Evolutionary conservation across 2,797 vertebrate genomes (phyloP).

Genomic region (Anguilla obscura): DNA sequence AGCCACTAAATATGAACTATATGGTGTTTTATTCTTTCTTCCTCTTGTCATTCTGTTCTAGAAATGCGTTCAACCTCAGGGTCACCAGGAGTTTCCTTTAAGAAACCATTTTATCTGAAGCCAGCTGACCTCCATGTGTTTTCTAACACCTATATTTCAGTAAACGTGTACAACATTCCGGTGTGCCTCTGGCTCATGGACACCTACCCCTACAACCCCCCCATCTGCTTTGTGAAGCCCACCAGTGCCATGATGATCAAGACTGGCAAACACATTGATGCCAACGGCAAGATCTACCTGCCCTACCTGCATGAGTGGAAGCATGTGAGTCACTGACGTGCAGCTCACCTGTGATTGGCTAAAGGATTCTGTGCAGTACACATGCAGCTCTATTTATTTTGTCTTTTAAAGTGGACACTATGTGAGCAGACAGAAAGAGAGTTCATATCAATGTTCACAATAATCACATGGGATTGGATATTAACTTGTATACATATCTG

Average conservation of each 20-base stretch:
- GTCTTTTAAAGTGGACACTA: too few species aligned
- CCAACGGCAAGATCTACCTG: conserved; percentile 97
- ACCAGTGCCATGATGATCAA: conserved; percentile 99
- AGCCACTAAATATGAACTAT: too few species aligned
- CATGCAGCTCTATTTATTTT: background rate
- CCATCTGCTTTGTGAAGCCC: conserved; percentile 98
- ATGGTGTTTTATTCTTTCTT: too few species aligned
- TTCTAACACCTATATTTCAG: conserved; percentile 57
- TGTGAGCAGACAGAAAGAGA: too few species aligned
- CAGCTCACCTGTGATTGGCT: background rate
- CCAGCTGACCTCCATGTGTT: background rate
- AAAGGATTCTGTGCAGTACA: background rate
- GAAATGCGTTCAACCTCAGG: background rate
- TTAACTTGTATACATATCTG: too few species aligned
- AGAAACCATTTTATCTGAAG: background rate
- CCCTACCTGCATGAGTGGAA: conserved; percentile 99
- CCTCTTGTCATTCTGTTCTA: background rate
- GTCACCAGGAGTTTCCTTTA: background rate
- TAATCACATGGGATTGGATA: too few species aligned
- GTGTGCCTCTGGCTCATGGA: conserved; percentile 97
- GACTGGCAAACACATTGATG: conserved; percentile 96
- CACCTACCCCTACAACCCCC: conserved; percentile 96
- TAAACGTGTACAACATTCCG: conserved; percentile 95
- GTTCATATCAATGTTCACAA: too few species aligned
- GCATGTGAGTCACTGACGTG: conserved; percentile 78